Evolutionary conservation across 2,113 vertebrate species (phyloP), one percentile per base, ranked within the genome.

Genomic region (Peromyscus californicus): DNA sequence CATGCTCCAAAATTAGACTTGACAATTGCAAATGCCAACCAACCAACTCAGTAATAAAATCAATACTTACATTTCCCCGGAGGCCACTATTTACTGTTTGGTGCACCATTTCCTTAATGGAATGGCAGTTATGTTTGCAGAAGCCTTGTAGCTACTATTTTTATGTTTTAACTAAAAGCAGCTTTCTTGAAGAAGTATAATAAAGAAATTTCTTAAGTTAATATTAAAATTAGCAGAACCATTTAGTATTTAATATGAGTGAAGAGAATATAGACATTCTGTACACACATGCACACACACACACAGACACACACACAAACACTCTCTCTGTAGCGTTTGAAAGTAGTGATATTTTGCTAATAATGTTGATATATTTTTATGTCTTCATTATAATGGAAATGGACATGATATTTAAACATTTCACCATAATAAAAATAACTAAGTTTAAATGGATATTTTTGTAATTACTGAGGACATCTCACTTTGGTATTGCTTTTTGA

Each of bases 111-210:
- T 99, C 98, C 98, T 98, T 99, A 99, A 99, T 99, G 98, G 98
- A 99, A 99, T 99, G 98, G 98, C 98, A 99, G 99, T 99, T 99
- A 98, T 98, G 98, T 99, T 98, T 99, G 98, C 98, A 98, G 98
- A 99, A 99, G 98, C 95, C 98, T 99, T 99, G 98, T 98, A 99
- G 98, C 98, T 98, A 98, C 83, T 42, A 98, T 98, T 99, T 99
- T 99, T 99, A 98, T 98, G 98, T 98, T 99, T 99, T 99, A 99
- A 99, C 98, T 99, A 99, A 99, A 99, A 99, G 98, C 98, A 98
- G 98, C 98, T 99, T 99, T 99, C 96, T 98, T 98, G 97, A 98
- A 98, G 98, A 97, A 98, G 94, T 97, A 98, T 98, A 97, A 98
- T 98, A 98, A 97, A 98, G 97, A 97, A 97, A 98, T 97, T 97